A percentile compares a stretch with the other conserved stretches of the same genome.
Evolutionary conservation across 2,797 vertebrate species (phyloP).

Genomic region (Hydrocynus forskahlii): DNA sequence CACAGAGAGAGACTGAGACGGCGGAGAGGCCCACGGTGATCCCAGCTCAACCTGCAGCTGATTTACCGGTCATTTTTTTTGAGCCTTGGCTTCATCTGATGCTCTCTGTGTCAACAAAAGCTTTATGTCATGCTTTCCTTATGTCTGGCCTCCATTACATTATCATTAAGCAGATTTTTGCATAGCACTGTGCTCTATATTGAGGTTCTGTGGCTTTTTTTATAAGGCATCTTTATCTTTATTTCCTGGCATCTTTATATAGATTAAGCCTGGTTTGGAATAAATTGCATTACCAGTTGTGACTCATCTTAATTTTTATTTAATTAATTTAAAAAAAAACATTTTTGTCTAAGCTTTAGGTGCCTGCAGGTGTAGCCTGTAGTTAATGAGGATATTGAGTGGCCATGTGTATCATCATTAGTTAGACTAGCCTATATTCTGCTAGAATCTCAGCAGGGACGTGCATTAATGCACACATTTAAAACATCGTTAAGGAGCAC

Average conservation of each 20-base stretch:
- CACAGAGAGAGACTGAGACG: constrained; percentile 41
- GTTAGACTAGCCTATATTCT: too few relatives aligned
- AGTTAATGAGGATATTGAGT: too few relatives aligned
- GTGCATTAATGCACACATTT: too few relatives aligned
- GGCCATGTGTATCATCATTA: too few relatives aligned
- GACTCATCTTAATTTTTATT: background rate
- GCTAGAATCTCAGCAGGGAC: too few relatives aligned
- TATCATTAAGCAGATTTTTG: background rate
- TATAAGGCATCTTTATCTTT: too few relatives aligned
- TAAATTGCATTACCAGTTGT: background rate
- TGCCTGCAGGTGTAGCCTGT: too few relatives aligned
- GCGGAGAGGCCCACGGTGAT: constrained; percentile 57
- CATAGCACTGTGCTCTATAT: background rate
- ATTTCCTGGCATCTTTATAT: background rate
- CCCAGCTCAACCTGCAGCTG: background rate
- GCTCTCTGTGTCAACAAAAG: background rate
- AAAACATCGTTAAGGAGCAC: too few relatives aligned
- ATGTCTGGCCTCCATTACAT: constrained; percentile 4
- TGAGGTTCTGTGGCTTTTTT: background rate
- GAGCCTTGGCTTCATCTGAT: background rate
- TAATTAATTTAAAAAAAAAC: too few relatives aligned
- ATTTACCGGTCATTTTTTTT: background rate
- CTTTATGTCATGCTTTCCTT: constrained; percentile 10
- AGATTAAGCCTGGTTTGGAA: background rate
- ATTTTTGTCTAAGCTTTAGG: background rate